These are phyloP conservation scores for Hypena proboscidalis DNA, from an alignment of 2,888 invertebrate species.

Conservation along the genomic window DNA sequence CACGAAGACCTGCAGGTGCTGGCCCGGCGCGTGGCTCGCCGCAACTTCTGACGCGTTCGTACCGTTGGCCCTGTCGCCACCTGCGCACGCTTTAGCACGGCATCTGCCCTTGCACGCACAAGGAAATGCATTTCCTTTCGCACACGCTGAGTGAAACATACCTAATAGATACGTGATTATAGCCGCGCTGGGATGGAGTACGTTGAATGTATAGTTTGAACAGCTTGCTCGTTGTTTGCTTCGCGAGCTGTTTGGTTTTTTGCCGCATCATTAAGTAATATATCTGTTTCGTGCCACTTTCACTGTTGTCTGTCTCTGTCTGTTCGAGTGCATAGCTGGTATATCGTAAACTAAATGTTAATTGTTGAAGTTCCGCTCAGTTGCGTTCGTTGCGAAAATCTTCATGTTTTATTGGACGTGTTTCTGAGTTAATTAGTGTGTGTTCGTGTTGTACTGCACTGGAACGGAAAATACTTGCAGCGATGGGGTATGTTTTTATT, in stretches of 20 bases:
- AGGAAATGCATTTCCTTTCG: slow-evolving; percentile 35
- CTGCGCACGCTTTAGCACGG: slow-evolving; percentile 40
- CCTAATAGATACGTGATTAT: neutral
- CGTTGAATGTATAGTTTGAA: no score
- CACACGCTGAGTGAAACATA: slow-evolving; percentile 13
- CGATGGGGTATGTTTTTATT: slow-evolving; percentile 1
- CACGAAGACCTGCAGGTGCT: slow-evolving; percentile 84
- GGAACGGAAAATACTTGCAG: neutral
- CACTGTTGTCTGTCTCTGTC: slow-evolving; percentile 31
- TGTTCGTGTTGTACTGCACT: neutral
- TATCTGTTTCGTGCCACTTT: slow-evolving; percentile 35
- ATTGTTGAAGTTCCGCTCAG: slow-evolving; percentile 28
- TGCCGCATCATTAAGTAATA: slow-evolving; percentile 33
- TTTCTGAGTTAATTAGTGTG: slow-evolving; percentile 2
- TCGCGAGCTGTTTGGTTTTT: slow-evolving; percentile 15
- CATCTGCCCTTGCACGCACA: slow-evolving; percentile 23
- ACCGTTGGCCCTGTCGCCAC: slow-evolving; percentile 49
- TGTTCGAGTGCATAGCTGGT: slow-evolving; percentile 21
- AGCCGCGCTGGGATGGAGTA: slow-evolving; percentile 10
- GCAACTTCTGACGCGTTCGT: slow-evolving; percentile 77
- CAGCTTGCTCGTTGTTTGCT: no score
- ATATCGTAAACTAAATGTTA: slow-evolving; percentile 18
- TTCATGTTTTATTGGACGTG: slow-evolving; percentile 4
- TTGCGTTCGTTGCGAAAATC: slow-evolving; percentile 27
- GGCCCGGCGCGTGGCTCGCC: slow-evolving; percentile 73